Evolutionary conservation across 2,113 vertebrate genomes (phyloP), one percentile per base, ranked within the genome.

Genomic region (Oryzias melastigma): DNA sequence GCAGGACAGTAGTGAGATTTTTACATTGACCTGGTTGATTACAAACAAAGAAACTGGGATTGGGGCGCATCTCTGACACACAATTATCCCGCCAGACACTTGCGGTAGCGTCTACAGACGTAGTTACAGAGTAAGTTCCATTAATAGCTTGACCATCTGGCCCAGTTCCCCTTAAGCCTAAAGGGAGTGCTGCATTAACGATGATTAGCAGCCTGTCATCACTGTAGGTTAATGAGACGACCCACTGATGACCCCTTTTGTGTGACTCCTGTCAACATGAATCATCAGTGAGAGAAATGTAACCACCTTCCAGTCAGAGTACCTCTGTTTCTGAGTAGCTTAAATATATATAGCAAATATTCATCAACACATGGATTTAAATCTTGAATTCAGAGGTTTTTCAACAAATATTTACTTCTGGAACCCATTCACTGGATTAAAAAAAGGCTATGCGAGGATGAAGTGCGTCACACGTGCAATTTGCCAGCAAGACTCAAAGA

Each of bases 71-170:
- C 15, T 4, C 67, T 45, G 60, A 44, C 49, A 27, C 44, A 62
- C 40, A 42, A 22, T 15, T 14, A 62, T 35, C 14, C 52, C 14
- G 24, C 41, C 42, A 45, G 24, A 35, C 42, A 63, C 52, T 40
- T 43, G 35, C 27, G 13, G 58, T 29, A 54, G 61, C 63, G 56
- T 64, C 45, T 35, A 2, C 47, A 66, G 52, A 73, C 1, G 24
- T n/a, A 47, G 62, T 14, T 22, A 1, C 8, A 64, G 2, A 46
- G 24, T 18, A 25, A 66, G 62, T 41, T 1, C 19, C 46, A 15
- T 25, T 57, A 43, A 71, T 58, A 62, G 66, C 43, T 51, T 49
- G 69, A 59, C 73, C 78, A 86, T 86, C 78, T 81, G 75, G 71
- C 71, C 53, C 29, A 58, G 47, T 62, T 67, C 52, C 56, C 44